Conservation (phyloP, 1,140 invertebrate genomes). For the Aphis craccivora region DNA sequence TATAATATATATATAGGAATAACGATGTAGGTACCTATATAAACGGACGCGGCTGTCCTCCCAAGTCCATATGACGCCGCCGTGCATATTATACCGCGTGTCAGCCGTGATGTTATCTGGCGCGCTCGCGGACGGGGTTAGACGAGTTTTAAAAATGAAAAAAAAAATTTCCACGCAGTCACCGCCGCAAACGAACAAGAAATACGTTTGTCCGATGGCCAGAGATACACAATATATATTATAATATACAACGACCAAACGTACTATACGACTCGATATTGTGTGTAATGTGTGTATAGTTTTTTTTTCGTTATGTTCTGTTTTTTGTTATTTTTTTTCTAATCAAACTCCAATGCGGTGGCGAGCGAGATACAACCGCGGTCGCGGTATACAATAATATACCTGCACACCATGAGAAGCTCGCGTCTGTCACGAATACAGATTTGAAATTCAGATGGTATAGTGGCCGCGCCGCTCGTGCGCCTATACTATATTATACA, state of each 20-base stretch:
- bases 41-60: background rate
- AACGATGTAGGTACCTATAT: background rate
- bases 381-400: background rate
- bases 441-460: conserved; percentile 29
- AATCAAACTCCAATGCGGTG: background rate
- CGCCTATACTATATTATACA: background rate
- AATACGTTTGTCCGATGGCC: background rate
- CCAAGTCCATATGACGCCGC: background rate
- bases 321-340: background rate
- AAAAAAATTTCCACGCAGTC: conserved; percentile 4
- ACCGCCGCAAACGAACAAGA: background rate
- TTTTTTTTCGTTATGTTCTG: too few species aligned
- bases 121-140: background rate
- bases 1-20: background rate
- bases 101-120: background rate
- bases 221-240: conserved; percentile 6
- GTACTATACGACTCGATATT: background rate
- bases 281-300: background rate
- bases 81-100: background rate
- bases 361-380: background rate
- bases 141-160: background rate
- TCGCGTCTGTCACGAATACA: background rate
- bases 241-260: background rate
- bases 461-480: background rate
- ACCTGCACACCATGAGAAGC: background rate